phyloP scores from a whole-genome alignment of 2,888 invertebrate genomes.

The Troides aeacus region DNA sequence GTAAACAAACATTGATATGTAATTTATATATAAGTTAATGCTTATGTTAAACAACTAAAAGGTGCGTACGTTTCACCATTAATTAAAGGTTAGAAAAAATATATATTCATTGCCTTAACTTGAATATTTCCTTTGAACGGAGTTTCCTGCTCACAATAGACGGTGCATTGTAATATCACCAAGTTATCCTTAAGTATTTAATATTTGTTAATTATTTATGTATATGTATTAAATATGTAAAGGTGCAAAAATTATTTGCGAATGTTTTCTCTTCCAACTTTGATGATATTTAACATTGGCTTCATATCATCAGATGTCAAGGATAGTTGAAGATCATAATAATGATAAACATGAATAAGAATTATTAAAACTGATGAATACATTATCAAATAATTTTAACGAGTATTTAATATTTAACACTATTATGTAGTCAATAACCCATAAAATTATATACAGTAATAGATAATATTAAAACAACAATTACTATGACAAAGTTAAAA shows the following conservation, averaged over 20 bases:
- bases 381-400: too few relatives aligned
- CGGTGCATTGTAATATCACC: background rate
- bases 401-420: too few relatives aligned
- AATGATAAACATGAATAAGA: too few relatives aligned
- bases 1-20: background rate
- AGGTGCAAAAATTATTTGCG: background rate
- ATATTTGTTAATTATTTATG: background rate
- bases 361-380: too few relatives aligned
- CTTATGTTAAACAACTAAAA: background rate
- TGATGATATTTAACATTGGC: too few relatives aligned
- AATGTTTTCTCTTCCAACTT: too few relatives aligned
- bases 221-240: background rate
- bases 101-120: background rate
- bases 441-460: too few relatives aligned
- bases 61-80: background rate
- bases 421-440: too few relatives aligned
- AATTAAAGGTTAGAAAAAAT: background rate
- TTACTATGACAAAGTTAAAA: too few relatives aligned
- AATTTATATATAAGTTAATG: background rate
- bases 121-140: background rate
- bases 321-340: too few relatives aligned
- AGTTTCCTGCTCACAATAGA: background rate
- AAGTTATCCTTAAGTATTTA: background rate
- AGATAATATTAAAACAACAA: too few relatives aligned
- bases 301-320: too few relatives aligned